Percentiles rank a stretch among this genome's conserved stretches.
Conservation (phyloP, 2,797 vertebrate genomes). For the Clarias fuscus region DNA sequence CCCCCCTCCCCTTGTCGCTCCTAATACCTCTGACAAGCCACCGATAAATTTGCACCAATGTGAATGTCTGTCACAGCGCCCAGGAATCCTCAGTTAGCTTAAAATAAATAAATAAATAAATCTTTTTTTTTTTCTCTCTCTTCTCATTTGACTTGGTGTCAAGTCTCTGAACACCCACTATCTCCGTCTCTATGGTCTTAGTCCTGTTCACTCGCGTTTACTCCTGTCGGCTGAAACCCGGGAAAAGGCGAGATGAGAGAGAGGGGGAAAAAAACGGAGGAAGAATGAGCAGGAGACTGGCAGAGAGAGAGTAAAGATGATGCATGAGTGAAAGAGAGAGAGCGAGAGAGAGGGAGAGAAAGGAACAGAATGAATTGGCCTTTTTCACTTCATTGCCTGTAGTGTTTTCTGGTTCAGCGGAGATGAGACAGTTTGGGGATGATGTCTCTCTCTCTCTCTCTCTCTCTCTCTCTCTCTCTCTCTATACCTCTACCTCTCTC, state of each 20-base stretch:
- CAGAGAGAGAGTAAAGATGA: conserved; percentile 49
- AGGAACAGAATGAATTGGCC: conserved; percentile 60
- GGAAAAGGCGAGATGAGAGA: conserved; percentile 15
- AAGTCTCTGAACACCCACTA: conserved; percentile 7
- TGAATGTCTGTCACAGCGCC: conserved; percentile 68
- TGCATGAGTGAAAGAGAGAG: conserved; percentile 7
- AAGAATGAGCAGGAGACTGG: conserved; percentile 20
- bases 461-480: conserved; percentile 36
- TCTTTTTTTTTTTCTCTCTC: background rate
- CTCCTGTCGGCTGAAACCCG: conserved; percentile 4
- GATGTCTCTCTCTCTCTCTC: conserved; percentile 51
- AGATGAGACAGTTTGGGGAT: conserved; percentile 50
- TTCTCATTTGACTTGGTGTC: background rate
- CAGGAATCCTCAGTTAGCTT: conserved; percentile 59
- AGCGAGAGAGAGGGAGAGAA: conserved; percentile 23
- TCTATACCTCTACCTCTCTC: conserved; percentile 24
- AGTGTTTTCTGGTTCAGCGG: conserved; percentile 60
- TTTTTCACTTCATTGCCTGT: conserved; percentile 66
- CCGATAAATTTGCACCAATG: conserved; percentile 74
- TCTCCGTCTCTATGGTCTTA: background rate
- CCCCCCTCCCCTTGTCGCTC: conserved; percentile 68
- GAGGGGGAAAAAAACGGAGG: background rate
- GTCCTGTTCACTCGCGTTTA: conserved; percentile 20
- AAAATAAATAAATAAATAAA: background rate
- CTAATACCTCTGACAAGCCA: conserved; percentile 76